Conservation (phyloP, 2,113 vertebrate genomes). For the Spea multiplicata region DNA sequence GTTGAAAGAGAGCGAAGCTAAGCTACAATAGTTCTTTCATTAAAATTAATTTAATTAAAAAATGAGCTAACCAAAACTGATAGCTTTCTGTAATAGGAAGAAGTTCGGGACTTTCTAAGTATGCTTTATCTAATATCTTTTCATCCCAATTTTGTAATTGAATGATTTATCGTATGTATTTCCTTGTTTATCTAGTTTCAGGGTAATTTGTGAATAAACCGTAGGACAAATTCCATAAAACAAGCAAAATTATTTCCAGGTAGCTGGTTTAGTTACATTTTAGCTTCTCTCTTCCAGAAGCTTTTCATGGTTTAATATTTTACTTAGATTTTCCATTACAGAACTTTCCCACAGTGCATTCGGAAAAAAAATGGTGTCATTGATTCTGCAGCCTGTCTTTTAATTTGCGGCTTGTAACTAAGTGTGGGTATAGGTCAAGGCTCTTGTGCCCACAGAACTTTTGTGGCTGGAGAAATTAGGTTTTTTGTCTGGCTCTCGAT, state of each 20-base stretch:
- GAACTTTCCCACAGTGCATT: constrained; percentile 28
- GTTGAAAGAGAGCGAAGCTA: too few species aligned
- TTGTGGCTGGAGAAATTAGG: constrained; percentile 14
- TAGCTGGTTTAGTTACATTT: not conserved
- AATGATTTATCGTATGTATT: not conserved
- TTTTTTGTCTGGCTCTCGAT: constrained; percentile 16
- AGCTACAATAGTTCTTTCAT: too few species aligned
- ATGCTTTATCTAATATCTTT: not conserved
- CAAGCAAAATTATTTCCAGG: not conserved
- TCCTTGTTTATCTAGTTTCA: too few species aligned
- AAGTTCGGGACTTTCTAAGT: not conserved
- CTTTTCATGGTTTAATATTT: constrained; percentile 31
- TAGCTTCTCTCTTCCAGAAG: constrained; percentile 17
- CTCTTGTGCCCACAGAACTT: constrained; percentile 31
- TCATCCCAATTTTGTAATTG: not conserved
- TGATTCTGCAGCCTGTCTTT: constrained; percentile 19
- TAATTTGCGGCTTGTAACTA: constrained; percentile 33
- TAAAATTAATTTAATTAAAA: too few species aligned
- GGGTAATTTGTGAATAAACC: not conserved
- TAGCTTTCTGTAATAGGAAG: too few species aligned
- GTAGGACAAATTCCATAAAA: not conserved
- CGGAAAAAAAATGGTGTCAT: constrained; percentile 29
- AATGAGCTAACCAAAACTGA: too few species aligned
- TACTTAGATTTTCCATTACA: constrained; percentile 35
- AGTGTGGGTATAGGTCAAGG: constrained; percentile 42